Percentiles rank a stretch among this genome's conserved stretches.
Evolutionary conservation across 2,888 invertebrate species (phyloP).

Genomic region (Apamea sordens): DNA sequence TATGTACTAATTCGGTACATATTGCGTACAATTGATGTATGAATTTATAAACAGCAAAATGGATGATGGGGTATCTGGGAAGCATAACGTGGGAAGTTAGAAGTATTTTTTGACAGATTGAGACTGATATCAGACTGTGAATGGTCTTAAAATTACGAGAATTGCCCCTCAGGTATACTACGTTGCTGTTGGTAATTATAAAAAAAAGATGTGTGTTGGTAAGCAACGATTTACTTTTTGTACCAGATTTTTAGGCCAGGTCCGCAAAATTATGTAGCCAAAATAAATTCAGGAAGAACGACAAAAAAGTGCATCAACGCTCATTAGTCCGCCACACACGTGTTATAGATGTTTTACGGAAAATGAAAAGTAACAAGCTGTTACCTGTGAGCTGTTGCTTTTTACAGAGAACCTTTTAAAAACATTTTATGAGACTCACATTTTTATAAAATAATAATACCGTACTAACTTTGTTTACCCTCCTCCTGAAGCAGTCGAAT

Average conservation of each 20-base stretch:
- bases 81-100: too few relatives aligned
- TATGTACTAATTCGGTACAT: too few relatives aligned
- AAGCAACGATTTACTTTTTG: constrained; percentile 3
- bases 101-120: too few relatives aligned
- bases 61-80: too few relatives aligned
- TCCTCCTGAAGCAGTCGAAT: neutral
- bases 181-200: neutral
- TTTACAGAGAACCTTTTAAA: constrained; percentile 20
- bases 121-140: too few relatives aligned
- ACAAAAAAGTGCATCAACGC: constrained; percentile 31
- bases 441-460: constrained; percentile 1
- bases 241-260: neutral
- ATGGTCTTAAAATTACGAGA: too few relatives aligned
- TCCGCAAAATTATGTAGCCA: neutral
- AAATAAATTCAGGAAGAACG: constrained; percentile 1
- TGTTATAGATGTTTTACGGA: constrained; percentile 25
- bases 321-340: constrained; percentile 39
- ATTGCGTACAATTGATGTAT: too few relatives aligned
- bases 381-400: neutral
- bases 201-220: neutral
- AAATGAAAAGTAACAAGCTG: constrained; percentile 46
- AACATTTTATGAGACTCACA: constrained; percentile 15
- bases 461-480: neutral
- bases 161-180: too few relatives aligned
- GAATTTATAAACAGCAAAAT: too few relatives aligned